phyloP scores from a whole-genome alignment of 2,888 invertebrate species.

The Endomychus coccineus region DNA sequence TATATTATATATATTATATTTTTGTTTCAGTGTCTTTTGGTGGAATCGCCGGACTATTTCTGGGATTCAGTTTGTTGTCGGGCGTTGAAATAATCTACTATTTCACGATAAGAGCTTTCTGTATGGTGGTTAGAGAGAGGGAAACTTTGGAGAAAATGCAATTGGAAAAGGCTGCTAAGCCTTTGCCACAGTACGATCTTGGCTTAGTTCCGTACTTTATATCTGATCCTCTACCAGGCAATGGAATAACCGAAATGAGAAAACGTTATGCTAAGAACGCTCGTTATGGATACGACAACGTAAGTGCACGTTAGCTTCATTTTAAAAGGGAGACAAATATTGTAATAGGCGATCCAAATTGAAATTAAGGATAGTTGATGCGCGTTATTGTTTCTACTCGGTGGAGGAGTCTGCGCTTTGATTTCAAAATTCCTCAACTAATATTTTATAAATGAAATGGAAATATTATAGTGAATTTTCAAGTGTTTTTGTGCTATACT shows the following conservation, averaged over 20 bases:
- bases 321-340: too few relatives aligned
- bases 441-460: too few relatives aligned
- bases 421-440: too few relatives aligned
- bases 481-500: too few relatives aligned
- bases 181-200: conserved; percentile 36
- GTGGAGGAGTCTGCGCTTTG: too few relatives aligned
- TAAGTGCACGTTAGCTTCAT: too few relatives aligned
- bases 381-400: too few relatives aligned
- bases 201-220: conserved; percentile 39
- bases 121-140: conserved; percentile 51
- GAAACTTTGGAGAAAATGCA: conserved; percentile 46
- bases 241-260: conserved; percentile 29
- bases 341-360: too few relatives aligned
- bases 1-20: not conserved
- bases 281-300: conserved; percentile 12
- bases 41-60: conserved; percentile 58
- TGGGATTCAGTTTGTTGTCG: conserved; percentile 69
- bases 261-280: conserved; percentile 15
- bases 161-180: conserved; percentile 36
- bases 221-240: conserved; percentile 27
- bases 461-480: too few relatives aligned
- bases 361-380: too few relatives aligned
- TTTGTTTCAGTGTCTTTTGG: conserved; percentile 58
- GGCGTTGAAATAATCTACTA: conserved; percentile 72
- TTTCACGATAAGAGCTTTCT: conserved; percentile 63